These are phyloP conservation scores for Drosophila falleni DNA, from an alignment of 2,888 invertebrate genomes.

Conservation along the genomic window DNA sequence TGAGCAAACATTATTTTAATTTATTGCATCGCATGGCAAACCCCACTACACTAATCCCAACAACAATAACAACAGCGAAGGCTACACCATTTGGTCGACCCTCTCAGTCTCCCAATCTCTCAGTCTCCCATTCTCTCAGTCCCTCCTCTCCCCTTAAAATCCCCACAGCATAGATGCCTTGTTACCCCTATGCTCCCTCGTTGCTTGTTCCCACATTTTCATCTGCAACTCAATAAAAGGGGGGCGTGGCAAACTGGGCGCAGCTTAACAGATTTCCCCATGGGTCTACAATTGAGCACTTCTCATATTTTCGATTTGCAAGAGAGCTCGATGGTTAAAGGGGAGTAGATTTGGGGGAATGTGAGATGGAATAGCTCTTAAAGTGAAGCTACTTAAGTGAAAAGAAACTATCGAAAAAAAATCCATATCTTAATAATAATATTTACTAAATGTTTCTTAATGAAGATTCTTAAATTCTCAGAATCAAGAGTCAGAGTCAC, in stretches of 20 bases:
- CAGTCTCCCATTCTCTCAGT: background rate
- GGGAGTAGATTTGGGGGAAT: background rate
- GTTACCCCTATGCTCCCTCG: slow-evolving; percentile 20
- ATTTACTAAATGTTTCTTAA: too few species aligned
- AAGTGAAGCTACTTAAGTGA: slow-evolving; percentile 14
- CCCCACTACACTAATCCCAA: slow-evolving; percentile 45
- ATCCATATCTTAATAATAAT: too few species aligned
- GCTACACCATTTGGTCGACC: slow-evolving; percentile 34
- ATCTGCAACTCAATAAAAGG: slow-evolving; percentile 16
- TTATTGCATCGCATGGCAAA: slow-evolving; percentile 60
- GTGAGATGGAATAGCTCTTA: background rate
- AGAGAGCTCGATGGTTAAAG: background rate
- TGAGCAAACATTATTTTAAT: slow-evolving; percentile 72
- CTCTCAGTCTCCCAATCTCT: background rate
- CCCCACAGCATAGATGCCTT: slow-evolving; percentile 25
- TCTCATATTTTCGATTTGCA: slow-evolving; percentile 54
- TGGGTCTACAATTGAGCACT: slow-evolving; percentile 31
- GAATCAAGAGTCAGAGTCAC: background rate
- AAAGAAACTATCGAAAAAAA: background rate
- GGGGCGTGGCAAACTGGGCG: slow-evolving; percentile 17
- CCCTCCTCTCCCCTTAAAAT: background rate
- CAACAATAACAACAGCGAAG: slow-evolving; percentile 30
- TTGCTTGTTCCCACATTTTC: slow-evolving; percentile 29
- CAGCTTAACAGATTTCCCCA: slow-evolving; percentile 38
- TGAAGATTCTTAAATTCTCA: too few species aligned